These are phyloP conservation scores for Orthosia cruda DNA, from an alignment of 2,888 invertebrate species.

Conservation along the genomic window DNA sequence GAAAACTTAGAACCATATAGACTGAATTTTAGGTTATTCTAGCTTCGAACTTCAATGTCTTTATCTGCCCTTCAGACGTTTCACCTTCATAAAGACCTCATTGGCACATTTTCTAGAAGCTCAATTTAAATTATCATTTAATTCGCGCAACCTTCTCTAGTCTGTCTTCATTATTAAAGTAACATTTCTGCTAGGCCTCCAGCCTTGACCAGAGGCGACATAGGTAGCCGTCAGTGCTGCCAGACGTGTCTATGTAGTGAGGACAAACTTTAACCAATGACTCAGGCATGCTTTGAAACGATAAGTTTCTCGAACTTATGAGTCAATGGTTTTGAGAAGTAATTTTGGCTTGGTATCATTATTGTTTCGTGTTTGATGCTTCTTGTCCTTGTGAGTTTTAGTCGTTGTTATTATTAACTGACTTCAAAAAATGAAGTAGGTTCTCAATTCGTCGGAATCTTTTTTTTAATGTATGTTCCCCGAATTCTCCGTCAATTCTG, in stretches of 20 bases:
- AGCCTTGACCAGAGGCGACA: conserved; percentile 54
- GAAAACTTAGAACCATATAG: background rate
- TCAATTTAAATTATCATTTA: conserved; percentile 34
- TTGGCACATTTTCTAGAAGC: conserved; percentile 28
- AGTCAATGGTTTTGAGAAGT: conserved; percentile 38
- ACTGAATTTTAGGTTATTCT: conserved; percentile 3
- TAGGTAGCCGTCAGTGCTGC: conserved; percentile 20
- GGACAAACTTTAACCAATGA: conserved; percentile 50
- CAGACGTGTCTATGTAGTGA: conserved; percentile 53
- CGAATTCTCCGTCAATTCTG: too few relatives aligned
- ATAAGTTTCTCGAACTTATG: conserved; percentile 45
- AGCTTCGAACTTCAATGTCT: conserved; percentile 25
- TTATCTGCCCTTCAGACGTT: conserved; percentile 43
- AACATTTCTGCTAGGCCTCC: conserved; percentile 36
- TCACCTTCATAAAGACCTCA: conserved; percentile 31
- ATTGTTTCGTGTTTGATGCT: conserved; percentile 10
- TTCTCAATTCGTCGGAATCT: too few relatives aligned
- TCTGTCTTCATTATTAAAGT: conserved; percentile 18
- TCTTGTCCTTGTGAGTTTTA: conserved; percentile 5
- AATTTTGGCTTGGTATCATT: conserved; percentile 15
- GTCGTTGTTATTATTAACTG: background rate
- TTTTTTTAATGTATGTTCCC: too few relatives aligned
- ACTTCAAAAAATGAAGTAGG: too few relatives aligned
- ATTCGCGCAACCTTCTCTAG: conserved; percentile 29
- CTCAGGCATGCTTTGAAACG: conserved; percentile 37